Base-by-base conservation (phyloP, 2,888 invertebrate species). In the Pyrrhosoma nymphula region DNA sequence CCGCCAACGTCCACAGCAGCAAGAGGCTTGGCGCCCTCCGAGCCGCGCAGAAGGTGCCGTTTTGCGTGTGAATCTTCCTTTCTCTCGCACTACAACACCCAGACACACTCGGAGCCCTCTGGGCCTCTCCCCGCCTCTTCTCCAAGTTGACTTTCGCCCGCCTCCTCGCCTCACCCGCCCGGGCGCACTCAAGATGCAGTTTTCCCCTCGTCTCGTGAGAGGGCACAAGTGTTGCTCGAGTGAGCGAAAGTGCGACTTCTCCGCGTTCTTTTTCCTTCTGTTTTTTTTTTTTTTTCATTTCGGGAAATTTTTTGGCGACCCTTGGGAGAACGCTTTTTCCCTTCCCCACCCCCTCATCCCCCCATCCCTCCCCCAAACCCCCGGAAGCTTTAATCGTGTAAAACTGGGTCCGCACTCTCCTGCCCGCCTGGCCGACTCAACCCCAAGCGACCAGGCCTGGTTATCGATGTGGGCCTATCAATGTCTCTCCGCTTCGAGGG, bases 101-200 rank as follows among this genome's bases (percentile, higher is more conserved):
- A n/a, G 26, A 69, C 26, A 12, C 69, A n/a, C 69, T 26, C 69
- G 23, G 26, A 47, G 10, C 69, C 69, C 69, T 69, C 69, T 35
- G 16, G 30, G 30, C 14, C 82, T 26, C 82, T 82, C 82, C 30
- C 82, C 35, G 30, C 82, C 82, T 30, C 16, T 35, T 14, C 82
- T 35, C 69, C 35, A 12, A 35, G 12, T 30, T 12, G 35, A 30
- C 35, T 82, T 82, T 35, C 30, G 16, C 82, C 82, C 6, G 35
- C 30, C 35, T 35, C 14, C 35, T 35, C 82, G 10, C n/a, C 35
- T 35, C 35, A 14, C 30, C 26, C 16, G 10, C 56, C 56, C 60
- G 18, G 60, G 69, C 82, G 82, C 82, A 82, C 82, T 82, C 82
- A 82, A 82, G 82, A 82, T 82, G 82, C 82, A 82, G 30, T 82